phyloP scores from a whole-genome alignment of 2,113 vertebrate species.

The Ploceus nigricollis region DNA sequence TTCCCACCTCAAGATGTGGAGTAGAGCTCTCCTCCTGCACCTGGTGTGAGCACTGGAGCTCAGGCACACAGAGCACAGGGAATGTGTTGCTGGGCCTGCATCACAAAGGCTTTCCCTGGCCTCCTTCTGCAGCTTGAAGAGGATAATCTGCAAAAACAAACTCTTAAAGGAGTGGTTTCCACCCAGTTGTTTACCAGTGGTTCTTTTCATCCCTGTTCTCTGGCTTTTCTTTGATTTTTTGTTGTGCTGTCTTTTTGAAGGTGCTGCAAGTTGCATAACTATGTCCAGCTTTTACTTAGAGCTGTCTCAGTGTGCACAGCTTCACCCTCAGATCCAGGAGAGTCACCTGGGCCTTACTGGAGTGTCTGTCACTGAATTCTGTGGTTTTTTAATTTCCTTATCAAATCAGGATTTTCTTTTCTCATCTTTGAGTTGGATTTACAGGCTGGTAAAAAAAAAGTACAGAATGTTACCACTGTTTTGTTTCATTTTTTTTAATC shows the following conservation, averaged over 20 bases:
- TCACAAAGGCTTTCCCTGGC: background rate
- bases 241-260: background rate
- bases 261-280: background rate
- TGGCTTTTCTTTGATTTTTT: background rate
- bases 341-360: background rate
- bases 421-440: background rate
- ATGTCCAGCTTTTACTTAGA: background rate
- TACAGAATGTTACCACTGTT: background rate
- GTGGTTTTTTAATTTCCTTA: background rate
- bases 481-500: background rate
- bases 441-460: background rate
- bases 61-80: background rate
- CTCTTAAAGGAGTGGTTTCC: background rate
- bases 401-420: background rate
- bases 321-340: background rate
- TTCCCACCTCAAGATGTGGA: background rate
- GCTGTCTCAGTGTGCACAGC: background rate
- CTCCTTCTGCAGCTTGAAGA: background rate
- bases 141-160: background rate
- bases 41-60: background rate
- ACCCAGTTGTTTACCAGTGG: background rate
- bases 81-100: background rate
- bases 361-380: background rate
- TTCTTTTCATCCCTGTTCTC: background rate
- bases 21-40: background rate